Evolutionary conservation across 2,888 invertebrate species (phyloP).

Genomic region (Tetrapedia diversipes): DNA sequence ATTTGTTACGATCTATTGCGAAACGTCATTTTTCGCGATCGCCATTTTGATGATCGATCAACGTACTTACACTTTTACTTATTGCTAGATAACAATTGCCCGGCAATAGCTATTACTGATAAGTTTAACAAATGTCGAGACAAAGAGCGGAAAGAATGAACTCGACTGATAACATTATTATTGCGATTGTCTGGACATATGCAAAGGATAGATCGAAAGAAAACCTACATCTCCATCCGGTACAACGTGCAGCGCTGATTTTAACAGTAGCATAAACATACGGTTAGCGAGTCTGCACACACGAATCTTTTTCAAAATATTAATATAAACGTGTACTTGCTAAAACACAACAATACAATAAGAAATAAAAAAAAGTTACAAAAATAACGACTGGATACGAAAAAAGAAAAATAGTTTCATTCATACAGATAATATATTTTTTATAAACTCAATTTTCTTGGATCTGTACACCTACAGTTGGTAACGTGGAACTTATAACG

Average conservation of each 20-base stretch:
- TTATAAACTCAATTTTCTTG: no score
- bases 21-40: slow-evolving; percentile 7
- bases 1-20: slow-evolving; percentile 15
- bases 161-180: slow-evolving; percentile 30
- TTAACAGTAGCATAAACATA: no score
- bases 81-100: slow-evolving; percentile 31
- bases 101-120: slow-evolving; percentile 12
- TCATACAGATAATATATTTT: no score
- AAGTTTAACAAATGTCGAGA: slow-evolving; percentile 25
- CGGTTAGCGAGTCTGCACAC: no score
- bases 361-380: not conserved
- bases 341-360: not conserved
- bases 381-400: no score
- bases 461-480: slow-evolving; percentile 18
- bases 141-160: slow-evolving; percentile 50
- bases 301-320: no score
- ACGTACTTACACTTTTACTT: slow-evolving; percentile 10
- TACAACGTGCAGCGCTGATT: not conserved
- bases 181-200: slow-evolving; percentile 7
- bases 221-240: slow-evolving; percentile 28
- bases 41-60: slow-evolving; percentile 39
- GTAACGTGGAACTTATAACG: slow-evolving; percentile 21
- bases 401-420: no score
- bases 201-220: not conserved
- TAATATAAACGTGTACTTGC: not conserved